Evolutionary conservation across 2,113 vertebrate species (phyloP).

Genomic region (Progne subis): DNA sequence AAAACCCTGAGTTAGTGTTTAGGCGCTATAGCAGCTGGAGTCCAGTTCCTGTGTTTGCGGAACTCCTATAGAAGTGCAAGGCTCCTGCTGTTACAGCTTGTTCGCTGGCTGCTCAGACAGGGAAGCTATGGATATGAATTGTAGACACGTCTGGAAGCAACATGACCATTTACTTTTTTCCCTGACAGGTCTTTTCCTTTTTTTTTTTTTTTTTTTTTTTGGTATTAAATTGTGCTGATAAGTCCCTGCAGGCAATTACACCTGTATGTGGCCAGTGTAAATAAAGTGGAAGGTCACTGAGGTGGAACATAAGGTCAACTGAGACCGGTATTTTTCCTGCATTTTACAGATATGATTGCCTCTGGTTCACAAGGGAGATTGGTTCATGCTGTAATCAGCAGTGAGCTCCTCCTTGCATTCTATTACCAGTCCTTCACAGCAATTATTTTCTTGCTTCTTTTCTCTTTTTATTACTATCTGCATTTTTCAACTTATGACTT

Average conservation of each 20-base stretch:
- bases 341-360: not conserved
- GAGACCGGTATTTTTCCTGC: not conserved
- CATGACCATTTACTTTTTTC: not conserved
- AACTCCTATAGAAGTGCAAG: not conserved
- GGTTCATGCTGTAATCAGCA: not conserved
- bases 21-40: not conserved
- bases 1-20: not conserved
- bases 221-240: not conserved
- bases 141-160: not conserved
- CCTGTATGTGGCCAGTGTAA: not conserved
- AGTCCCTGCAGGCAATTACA: not conserved
- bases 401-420: not conserved
- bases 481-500: not conserved
- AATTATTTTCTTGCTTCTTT: not conserved
- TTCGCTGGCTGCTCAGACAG: not conserved
- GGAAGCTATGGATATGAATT: not conserved
- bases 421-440: not conserved
- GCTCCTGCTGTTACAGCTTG: not conserved
- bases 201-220: not conserved
- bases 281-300: not conserved
- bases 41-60: not conserved
- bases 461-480: not conserved
- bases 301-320: not conserved
- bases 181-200: not conserved
- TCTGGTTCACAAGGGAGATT: not conserved